Evolutionary conservation across 1,140 invertebrate genomes (phyloP), one percentile per base, ranked within the genome.

Genomic region (Scaptomyza pallida): DNA sequence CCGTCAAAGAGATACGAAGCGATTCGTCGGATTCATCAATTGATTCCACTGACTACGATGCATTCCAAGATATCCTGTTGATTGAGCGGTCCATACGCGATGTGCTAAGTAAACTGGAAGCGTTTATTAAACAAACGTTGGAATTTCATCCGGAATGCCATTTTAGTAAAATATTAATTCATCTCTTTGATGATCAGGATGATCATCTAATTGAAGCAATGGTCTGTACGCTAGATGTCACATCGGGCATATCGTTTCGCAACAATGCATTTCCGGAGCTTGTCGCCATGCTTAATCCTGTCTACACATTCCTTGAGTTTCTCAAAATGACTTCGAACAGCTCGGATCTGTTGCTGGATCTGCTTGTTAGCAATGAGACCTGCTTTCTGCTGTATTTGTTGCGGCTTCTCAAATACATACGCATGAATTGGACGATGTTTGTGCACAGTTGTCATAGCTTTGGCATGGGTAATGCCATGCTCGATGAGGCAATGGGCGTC

Each of bases 121-220:
- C 93, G 33, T 97, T 96, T 89, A 95, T 97, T 2, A 96, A 97
- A 86, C 93, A 94, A 44, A 93, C 95, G 33, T 92, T 97, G 71
- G 95, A 96, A 54, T 97, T 96, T 89, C 96, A 97, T 92, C 97
- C 96, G 3, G 96, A 97, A 90, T 96, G 95, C 72, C 95, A 96
- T 19, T 94, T 97, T 52, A 96, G 96, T 6, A 96, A 97, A 91
- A 97, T 97, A 93, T 93, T 97, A 52, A 95, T 98, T 43, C 95
- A 96, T 88, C 92, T 98, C 41, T 97, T 98, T 86, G 94, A 95
- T 72, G 96, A 98, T 92, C 97, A 98, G 91, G 97, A 98, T 90
- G 97, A 98, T 90, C 96, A 96, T 74, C 90, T 98, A 52, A 96
- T 98, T 19, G 97, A 98, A 92, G 95, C 96, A n/a, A 97, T 98